These are phyloP conservation scores for Molossus alvarezi DNA, from an alignment of 2,797 vertebrate species.

Conservation along the genomic window DNA sequence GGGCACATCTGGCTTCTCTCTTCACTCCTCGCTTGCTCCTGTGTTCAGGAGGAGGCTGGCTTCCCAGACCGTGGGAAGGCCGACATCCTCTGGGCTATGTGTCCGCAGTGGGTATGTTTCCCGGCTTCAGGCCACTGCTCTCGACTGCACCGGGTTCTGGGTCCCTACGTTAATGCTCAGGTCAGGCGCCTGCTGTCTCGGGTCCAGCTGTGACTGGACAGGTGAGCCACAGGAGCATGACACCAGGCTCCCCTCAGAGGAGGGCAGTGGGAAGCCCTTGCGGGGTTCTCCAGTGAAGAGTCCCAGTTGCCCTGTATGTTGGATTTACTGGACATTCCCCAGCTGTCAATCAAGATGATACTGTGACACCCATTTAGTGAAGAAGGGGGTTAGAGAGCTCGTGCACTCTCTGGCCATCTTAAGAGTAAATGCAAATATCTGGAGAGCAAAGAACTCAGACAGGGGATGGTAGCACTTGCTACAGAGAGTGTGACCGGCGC, in stretches of 20 bases:
- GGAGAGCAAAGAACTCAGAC: not conserved
- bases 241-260: not conserved
- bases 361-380: not conserved
- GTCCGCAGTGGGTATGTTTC: not conserved
- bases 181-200: not conserved
- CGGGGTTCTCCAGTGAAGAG: not conserved
- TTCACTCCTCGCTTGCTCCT: not conserved
- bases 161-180: not conserved
- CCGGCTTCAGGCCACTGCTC: not conserved
- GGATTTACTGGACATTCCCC: not conserved
- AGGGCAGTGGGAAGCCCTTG: not conserved
- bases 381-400: not conserved
- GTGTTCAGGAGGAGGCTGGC: not conserved
- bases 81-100: not conserved
- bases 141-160: not conserved
- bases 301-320: not conserved
- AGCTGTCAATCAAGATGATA: not conserved
- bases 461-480: not conserved
- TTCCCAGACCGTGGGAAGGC: not conserved
- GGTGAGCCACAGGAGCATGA: not conserved
- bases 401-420: not conserved
- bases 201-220: not conserved
- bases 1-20: not conserved
- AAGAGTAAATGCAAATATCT: not conserved
- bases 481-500: not conserved